Evolutionary conservation across 2,888 invertebrate genomes (phyloP), one percentile per base, ranked within the genome.

Genomic region (Parthenolecanium corni): DNA sequence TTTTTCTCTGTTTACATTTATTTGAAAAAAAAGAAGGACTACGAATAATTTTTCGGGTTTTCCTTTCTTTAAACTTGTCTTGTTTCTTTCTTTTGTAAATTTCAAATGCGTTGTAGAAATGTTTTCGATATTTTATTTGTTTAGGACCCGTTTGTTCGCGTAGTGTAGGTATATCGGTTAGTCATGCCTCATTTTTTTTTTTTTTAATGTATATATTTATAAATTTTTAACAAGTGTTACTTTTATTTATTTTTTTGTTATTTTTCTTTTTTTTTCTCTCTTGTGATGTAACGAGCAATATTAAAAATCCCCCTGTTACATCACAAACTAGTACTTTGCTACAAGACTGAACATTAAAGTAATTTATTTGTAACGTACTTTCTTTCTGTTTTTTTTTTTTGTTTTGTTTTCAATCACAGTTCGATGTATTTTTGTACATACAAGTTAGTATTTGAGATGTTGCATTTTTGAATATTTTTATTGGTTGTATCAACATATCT

Each of bases 301-400:
- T 57, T 24, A 57, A 31, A 57, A 31, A 24, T 46, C 47, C 47
- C 25, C 31, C n/a, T 47, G 57, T 57, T 57, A 31, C 57, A 47
- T 57, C 36, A 47, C 57, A 46, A 46, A 44, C 56, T 56, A 57
- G 57, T 46, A 57, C 47, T 57, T 57, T 44, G 21, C 57, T 57
- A 57, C 46, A 57, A 57, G 57, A 57, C 57, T 57, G 57, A 57
- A 20, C 24, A 57, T 46, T 57, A 46, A 57, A 57, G 46, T 56
- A 44, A 56, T 56, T 56, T 56, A 56, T 56, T 56, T 56, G 16
- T 57, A 57, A 57, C 36, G 18, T 57, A 57, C 21, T 57, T 57
- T 1, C n/a, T 2, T 14, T 44, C 5, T 31, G 9, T 9, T 31
- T 31, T 31, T 31, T 31, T 31, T 9, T 9, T 31, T 9, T 31